Evolutionary conservation across 2,113 vertebrate genomes (phyloP), one percentile per base, ranked within the genome.

Genomic region (Macrotis lagotis): DNA sequence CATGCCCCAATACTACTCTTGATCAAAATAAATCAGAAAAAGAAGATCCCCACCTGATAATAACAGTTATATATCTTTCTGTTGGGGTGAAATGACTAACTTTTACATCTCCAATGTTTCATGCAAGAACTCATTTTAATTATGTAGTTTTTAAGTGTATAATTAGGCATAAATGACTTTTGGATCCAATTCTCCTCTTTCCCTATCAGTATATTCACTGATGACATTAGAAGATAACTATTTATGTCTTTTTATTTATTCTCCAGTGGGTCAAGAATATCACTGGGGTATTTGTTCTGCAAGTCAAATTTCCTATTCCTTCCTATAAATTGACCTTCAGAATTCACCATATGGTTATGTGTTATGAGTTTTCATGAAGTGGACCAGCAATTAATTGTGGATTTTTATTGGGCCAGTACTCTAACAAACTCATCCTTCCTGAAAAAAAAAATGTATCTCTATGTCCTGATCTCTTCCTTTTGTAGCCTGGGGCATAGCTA

Each of bases 261-360:
- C 19, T 83, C 74, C 48, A 31, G 94, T 91, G 91, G 25, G 94
- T 89, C 44, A 94, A 91, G 50, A 47, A 24, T 90, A 48, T 51
- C 25, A 10, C 88, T 92, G 50, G 12, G 91, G 48, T 26, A 19
- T 53, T 55, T 91, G 83, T 92, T 49, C 90, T 51, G 51, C 44
- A 19, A n/a, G 44, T 49, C 83, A 50, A 91, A 12, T 19, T 37
- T 31, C 50, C 47, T 7, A 50, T 94, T 74, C 44, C 59, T 94
- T 92, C 66, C 92, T 96, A 48, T 88, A 92, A 92, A 88, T 24
- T 91, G 53, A 31, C 89, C 51, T n/a, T 74, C 4, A 37, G 95
- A 53, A 95, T 59, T 47, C 91, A 93, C 24, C 53, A n/a, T 3
- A n/a, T 22, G 19, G 31, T 66, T 49, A 25, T 50, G 48, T 50